Base-by-base conservation (phyloP, 2,797 vertebrate genomes). In the Hippocampus kuda region DNA sequence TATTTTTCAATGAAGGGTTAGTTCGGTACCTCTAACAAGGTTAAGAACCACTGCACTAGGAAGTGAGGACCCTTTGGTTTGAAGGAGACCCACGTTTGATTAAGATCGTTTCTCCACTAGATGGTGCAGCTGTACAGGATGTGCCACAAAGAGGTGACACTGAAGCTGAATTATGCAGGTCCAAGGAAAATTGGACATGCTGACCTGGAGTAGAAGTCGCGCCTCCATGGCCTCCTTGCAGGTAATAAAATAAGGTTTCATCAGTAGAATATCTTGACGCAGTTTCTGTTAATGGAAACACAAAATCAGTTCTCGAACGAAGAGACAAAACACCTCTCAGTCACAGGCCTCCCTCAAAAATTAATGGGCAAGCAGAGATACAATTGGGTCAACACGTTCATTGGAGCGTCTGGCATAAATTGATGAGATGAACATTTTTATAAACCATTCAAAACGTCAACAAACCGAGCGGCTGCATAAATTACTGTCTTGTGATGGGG, bases 241-340 rank as follows among this genome's bases (percentile, higher is more conserved):
- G 7, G 96, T 97, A 80, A 99, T 93, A 84, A 99, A 97, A 85
- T 99, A 99, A 0, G 96, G 97, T 89, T 98, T 99, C 97, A 99
- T 98, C 66, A 96, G 84, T 72, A 99, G 88, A 83, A 99, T 96
- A 82, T 99, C 97, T 87, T 98, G 96, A 67, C 96, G 95, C 57
- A 98, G 91, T 85, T 99, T 99, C 97, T 99, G 87, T 11, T 22
- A 77, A 72, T 20, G 66, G 51, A 12, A 82, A 69, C n/a, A 34
- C n/a, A 61, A 63, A 72, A 34, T 48, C 1, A 48, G 46, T 48
- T 22, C 18, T 53, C 2, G 20, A 53, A 20, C 16, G 1, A 20
- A 63, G 30, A 38, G 16, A 63, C 20, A 10, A 53, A 41, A 63
- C 18, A 15, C 48, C 26, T n/a, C 42, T 20, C 12, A 24, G 34